phyloP scores from a whole-genome alignment of 1,140 invertebrate genomes.

The Parapsyche elsis region DNA sequence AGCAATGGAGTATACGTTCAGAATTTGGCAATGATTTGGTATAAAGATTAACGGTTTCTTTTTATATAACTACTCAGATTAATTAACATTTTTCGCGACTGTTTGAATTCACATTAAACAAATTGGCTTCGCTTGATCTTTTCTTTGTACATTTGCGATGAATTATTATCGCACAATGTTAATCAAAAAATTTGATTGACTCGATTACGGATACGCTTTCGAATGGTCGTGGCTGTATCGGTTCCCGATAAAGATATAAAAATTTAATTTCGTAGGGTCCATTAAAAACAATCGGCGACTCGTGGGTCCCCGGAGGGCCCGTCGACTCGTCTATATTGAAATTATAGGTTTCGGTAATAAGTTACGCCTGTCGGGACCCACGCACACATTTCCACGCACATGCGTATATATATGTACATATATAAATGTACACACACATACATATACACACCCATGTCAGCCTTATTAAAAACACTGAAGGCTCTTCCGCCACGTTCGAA shows the following conservation, averaged over 20 bases:
- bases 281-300: slow-evolving; percentile 26
- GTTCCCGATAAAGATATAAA: slow-evolving; percentile 17
- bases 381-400: background rate
- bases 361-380: slow-evolving; percentile 21
- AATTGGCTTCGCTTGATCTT: no score
- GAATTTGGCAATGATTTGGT: no score
- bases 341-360: slow-evolving; percentile 35
- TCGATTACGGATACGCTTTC: no score
- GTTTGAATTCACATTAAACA: no score
- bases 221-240: background rate
- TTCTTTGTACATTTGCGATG: no score
- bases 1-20: no score
- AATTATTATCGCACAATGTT: no score
- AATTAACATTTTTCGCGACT: no score
- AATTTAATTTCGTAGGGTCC: slow-evolving; percentile 7
- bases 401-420: background rate
- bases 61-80: no score
- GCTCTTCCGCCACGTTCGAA: slow-evolving; percentile 14
- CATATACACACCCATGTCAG: background rate
- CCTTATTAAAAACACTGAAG: slow-evolving; percentile 23
- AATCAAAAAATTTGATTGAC: no score
- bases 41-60: no score
- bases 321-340: background rate
- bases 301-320: background rate
- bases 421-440: background rate